Evolutionary conservation across 2,888 invertebrate species (phyloP), one percentile per base, ranked within the genome.

Genomic region (Petrophora chlorosata): DNA sequence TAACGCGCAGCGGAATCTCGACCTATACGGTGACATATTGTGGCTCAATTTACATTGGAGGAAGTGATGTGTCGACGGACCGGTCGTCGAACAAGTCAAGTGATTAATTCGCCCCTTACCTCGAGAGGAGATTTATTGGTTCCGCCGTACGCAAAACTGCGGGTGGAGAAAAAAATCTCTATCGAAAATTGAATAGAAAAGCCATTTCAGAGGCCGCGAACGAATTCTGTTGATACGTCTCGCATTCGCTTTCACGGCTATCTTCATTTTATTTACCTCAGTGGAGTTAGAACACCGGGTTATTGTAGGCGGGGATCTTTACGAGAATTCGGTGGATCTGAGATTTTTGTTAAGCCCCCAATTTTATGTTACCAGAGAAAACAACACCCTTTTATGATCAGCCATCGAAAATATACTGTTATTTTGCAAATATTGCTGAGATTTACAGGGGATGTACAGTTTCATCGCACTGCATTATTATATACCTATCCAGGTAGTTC

Each of bases 141-240:
- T 85, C 81, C 85, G 79, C 85, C 76, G 88, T 85, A 88, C 88
- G 90, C 89, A 89, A 90, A 90, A 89, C 89, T 89, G 89, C 80
- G 84, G 85, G 82, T 78, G 78, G 82, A 25, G 25, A 25, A 86
- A 89, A 90, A 90, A 89, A 90, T 88, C 85, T 90, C 85, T 85
- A 89, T 89, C 82, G 88, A 90, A 90, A 89, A 90, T 90, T 90
- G 88, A 90, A 90, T 90, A 88, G 89, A 85, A 89, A 90, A 89
- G 79, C 86, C 84, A 90, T 90, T 88, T 84, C 80, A 73, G 77
- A 74, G 76, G 80, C 70, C 69, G 65, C 68, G 75, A 78, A 73
- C 77, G 83, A 77, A 82, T 81, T 68, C 78, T 79, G 82, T 82
- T 82, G 82, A 82, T 81, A 77, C 73, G 73, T 65, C 72, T 73